Conservation (phyloP, 2,113 vertebrate species). For the Zeus faber region DNA sequence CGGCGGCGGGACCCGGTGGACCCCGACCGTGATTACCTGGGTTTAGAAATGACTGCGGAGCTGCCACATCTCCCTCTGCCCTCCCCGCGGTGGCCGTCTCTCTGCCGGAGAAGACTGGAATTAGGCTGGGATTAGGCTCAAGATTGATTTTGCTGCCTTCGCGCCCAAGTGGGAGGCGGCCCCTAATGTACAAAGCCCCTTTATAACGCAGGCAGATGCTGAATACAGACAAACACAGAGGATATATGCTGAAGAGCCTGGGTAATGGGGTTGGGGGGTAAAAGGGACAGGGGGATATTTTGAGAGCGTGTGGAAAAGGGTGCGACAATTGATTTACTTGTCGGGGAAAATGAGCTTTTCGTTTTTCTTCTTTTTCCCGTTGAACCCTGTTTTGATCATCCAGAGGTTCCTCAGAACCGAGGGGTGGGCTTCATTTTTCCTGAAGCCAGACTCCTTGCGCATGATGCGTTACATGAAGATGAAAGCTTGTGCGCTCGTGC, state of each 20-base stretch:
- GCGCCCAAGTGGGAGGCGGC: slow-evolving; percentile 25
- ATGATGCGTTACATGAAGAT: too few species aligned
- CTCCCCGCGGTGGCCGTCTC: slow-evolving; percentile 24
- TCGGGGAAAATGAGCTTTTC: too few species aligned
- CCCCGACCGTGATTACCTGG: slow-evolving; percentile 23
- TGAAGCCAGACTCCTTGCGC: too few species aligned
- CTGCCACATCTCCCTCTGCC: slow-evolving; percentile 46
- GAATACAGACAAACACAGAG: slow-evolving; percentile 33
- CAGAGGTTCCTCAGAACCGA: too few species aligned
- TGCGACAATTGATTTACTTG: slow-evolving; percentile 20
- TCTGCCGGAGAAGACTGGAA: slow-evolving; percentile 28
- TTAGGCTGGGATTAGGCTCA: slow-evolving; percentile 40
- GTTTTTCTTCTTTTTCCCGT: too few species aligned
- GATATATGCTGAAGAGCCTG: too few species aligned
- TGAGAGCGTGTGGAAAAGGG: too few species aligned
- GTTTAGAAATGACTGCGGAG: slow-evolving; percentile 37
- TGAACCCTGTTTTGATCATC: too few species aligned
- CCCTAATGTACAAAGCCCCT: slow-evolving; percentile 27
- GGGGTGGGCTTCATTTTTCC: too few species aligned
- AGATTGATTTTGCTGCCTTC: slow-evolving; percentile 51
- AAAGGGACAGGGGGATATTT: not conserved
- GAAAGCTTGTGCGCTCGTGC: too few species aligned
- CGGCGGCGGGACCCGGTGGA: slow-evolving; percentile 28
- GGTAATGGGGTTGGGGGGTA: not conserved
- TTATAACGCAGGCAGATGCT: slow-evolving; percentile 31